Base-by-base conservation (phyloP, 2,797 vertebrate genomes). In the Galago senegalensis region DNA sequence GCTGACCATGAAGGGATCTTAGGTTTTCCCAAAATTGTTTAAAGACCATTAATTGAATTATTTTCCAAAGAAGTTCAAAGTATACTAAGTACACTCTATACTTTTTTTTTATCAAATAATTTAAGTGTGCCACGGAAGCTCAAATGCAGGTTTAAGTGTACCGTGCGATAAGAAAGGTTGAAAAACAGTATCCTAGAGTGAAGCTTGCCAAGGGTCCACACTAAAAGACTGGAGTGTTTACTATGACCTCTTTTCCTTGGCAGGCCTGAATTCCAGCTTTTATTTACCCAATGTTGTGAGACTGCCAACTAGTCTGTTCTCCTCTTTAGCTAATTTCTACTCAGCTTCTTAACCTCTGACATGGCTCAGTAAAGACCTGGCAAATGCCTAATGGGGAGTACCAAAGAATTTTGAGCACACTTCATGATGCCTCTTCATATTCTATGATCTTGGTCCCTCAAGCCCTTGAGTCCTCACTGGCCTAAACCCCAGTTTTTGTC, bases 281-380 rank as follows among this genome's bases (percentile, higher is more conserved):
- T 97, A 92, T 97, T 97, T 96, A 93, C 89, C 37, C 81, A 93
- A 29, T 89, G 25, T 43, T 75, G 89, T 89, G 81, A 80, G 84
- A 56, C 34, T 94, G 97, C 96, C 96, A 97, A 92, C 72, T 76
- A 60, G 81, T 56, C 85, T 65, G 83, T 95, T 95, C 83, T 89
- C 84, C 37, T 87, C 87, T 92, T 90, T 89, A 93, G 53, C 43
- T 87, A 73, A 69, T 83, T 93, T 97, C 90, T 58, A 79, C 87
- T 95, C 84, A 87, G 94, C 91, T 89, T 94, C 83, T 96, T 97
- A 96, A 95, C 96, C 96, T 76, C 89, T 81, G 89, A 93, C 63
- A 34, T 85, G 9, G 7, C 79, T 96, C 94, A 87, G 3, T 89
- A 73, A 91, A 61, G 67, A 96, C 46, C 27, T 97, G 94, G 93